Evolutionary conservation across 1,140 invertebrate species (phyloP).

Genomic region (Eubasilissa regina): DNA sequence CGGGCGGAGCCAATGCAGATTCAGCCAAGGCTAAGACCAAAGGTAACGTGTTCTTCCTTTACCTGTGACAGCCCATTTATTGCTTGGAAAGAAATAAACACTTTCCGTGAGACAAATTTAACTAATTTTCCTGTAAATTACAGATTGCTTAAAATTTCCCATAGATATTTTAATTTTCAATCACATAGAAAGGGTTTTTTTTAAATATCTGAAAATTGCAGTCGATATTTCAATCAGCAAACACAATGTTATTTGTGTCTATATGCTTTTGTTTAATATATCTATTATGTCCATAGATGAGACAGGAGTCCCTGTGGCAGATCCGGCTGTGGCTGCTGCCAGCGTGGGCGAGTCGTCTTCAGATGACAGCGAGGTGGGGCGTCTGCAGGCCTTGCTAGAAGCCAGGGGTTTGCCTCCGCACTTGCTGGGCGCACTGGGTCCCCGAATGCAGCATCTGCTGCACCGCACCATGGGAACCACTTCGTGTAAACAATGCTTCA

Average conservation of each 20-base stretch:
- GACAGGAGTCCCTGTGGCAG: slow-evolving; percentile 49
- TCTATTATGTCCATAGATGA: too few species aligned
- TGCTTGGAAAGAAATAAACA: too few species aligned
- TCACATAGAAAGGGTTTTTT: too few species aligned
- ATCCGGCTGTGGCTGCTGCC: slow-evolving; percentile 60
- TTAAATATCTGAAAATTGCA: too few species aligned
- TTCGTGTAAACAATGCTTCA: slow-evolving; percentile 74
- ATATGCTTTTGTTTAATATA: too few species aligned
- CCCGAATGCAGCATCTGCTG: slow-evolving; percentile 97
- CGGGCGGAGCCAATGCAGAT: slow-evolving; percentile 67
- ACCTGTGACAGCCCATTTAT: slow-evolving; percentile 50
- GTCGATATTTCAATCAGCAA: too few species aligned
- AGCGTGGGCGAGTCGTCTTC: slow-evolving; percentile 76
- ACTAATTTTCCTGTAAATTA: too few species aligned
- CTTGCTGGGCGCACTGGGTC: slow-evolving; percentile 94
- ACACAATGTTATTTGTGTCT: too few species aligned
- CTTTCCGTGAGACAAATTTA: too few species aligned
- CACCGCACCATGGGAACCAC: slow-evolving; percentile 93
- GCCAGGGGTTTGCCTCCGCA: slow-evolving; percentile 95
- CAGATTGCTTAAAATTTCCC: too few species aligned
- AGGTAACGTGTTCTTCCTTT: slow-evolving; percentile 60
- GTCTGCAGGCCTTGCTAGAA: slow-evolving; percentile 92
- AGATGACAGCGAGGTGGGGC: slow-evolving; percentile 91
- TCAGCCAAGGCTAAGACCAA: slow-evolving; percentile 68
- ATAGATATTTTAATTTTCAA: too few species aligned